A percentile compares a stretch with the other conserved stretches of the same genome.
phyloP scores from a whole-genome alignment of 2,888 invertebrate genomes.

The Thera obeliscata region DNA sequence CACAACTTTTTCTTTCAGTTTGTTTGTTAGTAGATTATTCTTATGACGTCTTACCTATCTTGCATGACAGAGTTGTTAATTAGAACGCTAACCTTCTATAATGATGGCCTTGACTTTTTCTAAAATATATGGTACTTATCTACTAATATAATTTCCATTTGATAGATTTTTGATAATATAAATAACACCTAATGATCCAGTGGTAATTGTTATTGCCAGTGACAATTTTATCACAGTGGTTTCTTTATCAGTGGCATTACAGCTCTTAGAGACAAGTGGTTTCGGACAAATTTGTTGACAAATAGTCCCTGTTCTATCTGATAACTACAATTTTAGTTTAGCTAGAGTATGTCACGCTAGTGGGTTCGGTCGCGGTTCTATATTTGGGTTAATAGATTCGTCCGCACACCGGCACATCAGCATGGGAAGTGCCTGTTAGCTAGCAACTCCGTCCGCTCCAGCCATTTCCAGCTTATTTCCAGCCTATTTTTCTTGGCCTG shows the following conservation, averaged over 20 bases:
- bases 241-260: conserved; percentile 3
- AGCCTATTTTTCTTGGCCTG: conserved; percentile 38
- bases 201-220: background rate
- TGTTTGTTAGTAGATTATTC: too few relatives aligned
- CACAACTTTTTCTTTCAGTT: too few relatives aligned
- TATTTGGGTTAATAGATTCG: conserved; percentile 84
- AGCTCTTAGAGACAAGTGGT: conserved; percentile 16
- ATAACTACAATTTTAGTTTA: conserved; percentile 25
- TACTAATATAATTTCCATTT: background rate
- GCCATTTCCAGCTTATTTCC: conserved; percentile 54
- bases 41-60: too few relatives aligned
- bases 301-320: conserved; percentile 10
- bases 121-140: too few relatives aligned
- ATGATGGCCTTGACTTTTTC: too few relatives aligned
- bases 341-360: conserved; percentile 63
- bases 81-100: too few relatives aligned
- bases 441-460: conserved; percentile 59
- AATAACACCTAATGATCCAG: background rate
- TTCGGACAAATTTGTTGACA: conserved; percentile 11
- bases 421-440: conserved; percentile 82
- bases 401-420: conserved; percentile 72
- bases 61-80: too few relatives aligned
- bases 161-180: background rate
- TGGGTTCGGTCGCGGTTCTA: conserved; percentile 77
- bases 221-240: background rate